Conservation (phyloP, 2,888 invertebrate genomes). For the Aplocera efformata region DNA sequence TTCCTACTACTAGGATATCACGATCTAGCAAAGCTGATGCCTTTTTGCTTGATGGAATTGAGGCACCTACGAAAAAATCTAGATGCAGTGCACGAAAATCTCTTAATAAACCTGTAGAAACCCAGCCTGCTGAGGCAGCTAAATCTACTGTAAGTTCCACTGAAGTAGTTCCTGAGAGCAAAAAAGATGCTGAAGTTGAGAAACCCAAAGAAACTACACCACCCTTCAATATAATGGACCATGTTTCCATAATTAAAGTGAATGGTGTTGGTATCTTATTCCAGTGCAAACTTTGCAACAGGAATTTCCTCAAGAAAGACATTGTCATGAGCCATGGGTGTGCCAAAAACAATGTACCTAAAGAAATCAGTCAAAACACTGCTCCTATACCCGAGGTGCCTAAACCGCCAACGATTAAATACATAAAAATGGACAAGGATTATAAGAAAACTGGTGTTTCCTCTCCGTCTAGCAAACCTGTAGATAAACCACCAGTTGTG, state of each 20-base stretch:
- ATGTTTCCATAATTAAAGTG: conserved; percentile 68
- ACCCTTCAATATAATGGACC: conserved; percentile 67
- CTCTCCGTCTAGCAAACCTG: conserved; percentile 29
- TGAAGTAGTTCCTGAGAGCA: conserved; percentile 11
- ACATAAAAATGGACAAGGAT: conserved; percentile 53
- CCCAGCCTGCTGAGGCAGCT: conserved; percentile 10
- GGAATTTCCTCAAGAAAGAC: conserved; percentile 68
- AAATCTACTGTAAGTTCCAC: background rate
- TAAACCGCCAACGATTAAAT: conserved; percentile 61
- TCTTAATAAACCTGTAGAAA: conserved; percentile 16
- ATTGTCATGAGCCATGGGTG: conserved; percentile 65
- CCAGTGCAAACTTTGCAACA: conserved; percentile 70
- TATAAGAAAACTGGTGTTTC: conserved; percentile 33
- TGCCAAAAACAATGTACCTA: conserved; percentile 61
- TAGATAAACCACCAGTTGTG: conserved; percentile 20
- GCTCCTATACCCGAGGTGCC: conserved; percentile 47
- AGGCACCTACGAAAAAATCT: conserved; percentile 5
- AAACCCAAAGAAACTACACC: conserved; percentile 21
- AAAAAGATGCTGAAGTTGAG: conserved; percentile 20
- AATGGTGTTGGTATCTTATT: conserved; percentile 69
- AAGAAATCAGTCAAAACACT: conserved; percentile 42
- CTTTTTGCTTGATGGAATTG: conserved; percentile 5
- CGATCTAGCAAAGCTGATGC: conserved; percentile 10
- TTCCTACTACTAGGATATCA: conserved; percentile 13
- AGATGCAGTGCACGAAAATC: conserved; percentile 13